phyloP scores from a whole-genome alignment of 2,113 vertebrate genomes.

The Mastomys natalensis region DNA sequence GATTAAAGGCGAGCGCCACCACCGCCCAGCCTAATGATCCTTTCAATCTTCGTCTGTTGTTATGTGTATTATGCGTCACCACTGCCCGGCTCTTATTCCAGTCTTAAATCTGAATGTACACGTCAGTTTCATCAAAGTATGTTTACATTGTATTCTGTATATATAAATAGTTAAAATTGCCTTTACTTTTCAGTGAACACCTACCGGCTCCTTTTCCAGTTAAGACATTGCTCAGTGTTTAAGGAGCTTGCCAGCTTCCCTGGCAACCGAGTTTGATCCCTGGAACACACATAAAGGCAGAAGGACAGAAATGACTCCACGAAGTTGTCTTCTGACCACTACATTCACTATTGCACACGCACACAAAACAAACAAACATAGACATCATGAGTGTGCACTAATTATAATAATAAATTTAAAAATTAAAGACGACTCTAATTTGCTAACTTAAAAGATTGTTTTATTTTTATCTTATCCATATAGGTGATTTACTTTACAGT shows the following conservation, averaged over 20 bases:
- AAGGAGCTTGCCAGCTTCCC: background rate
- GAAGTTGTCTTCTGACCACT: background rate
- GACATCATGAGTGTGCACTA: background rate
- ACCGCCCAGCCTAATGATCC: too few species aligned
- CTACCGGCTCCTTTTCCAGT: background rate
- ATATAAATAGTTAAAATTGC: background rate
- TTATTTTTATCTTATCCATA: background rate
- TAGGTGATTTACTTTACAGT: background rate
- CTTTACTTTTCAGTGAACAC: conserved; percentile 1
- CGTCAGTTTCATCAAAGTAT: background rate
- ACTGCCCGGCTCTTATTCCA: background rate
- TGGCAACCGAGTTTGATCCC: background rate
- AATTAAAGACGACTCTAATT: background rate
- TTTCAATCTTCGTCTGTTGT: too few species aligned
- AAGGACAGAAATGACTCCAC: background rate
- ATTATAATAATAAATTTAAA: background rate
- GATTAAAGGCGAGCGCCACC: too few species aligned
- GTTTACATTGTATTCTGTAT: background rate
- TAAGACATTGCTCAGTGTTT: background rate
- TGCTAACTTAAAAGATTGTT: background rate
- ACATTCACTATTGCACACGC: accelerated
- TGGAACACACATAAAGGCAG: background rate
- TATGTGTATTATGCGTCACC: too few species aligned
- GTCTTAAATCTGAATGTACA: conserved; percentile 1
- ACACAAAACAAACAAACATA: background rate